Base-by-base conservation (phyloP, 2,113 vertebrate genomes). In the Myxocyprinus asiaticus region DNA sequence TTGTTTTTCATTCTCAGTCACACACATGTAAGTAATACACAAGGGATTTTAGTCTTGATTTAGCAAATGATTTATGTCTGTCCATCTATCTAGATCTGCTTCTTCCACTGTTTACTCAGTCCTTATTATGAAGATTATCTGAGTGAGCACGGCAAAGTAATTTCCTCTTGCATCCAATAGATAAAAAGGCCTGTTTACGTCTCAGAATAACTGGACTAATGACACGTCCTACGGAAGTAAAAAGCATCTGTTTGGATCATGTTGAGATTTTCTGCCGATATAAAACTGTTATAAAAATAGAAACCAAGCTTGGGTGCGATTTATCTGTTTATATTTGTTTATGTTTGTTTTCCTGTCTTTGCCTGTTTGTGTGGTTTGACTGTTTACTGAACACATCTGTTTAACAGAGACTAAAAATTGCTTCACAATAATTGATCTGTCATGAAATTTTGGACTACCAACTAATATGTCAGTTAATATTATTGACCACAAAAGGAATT, bases 361-460 rank as follows among this genome's bases (percentile, higher is more conserved):
- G 22, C 22, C 22, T 33, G 22, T 33, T 33, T n/a, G 9, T 76
- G 17, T 33, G 17, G 3, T 48, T 56, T 71, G 7, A 44, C 67
- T 88, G 86, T 83, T 83, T 85, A 86, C 33, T 86, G 77, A 7
- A 14, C 5, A 1, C 22, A 1, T 33, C 22, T 33, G 22, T 33
- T 33, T 33, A 33, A 33, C 22, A 33, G 22, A 33, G 3, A 33
- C 22, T 33, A 33, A 33, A 33, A 33, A 33, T 33, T 1, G 1
- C 1, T 33, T 33, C 22, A 33, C 22, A 33, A 33, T 33, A 33
- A 33, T 33, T 33, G 22, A 33, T 33, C 22, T 33, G 22, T 33
- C 22, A 1, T 33, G 22, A 33, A 33, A 33, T 33, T 1, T 33
- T 33, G 22, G 22, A 33, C 22, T 33, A 33, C 22, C 22, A 33